Evolutionary conservation across 2,113 vertebrate genomes (phyloP).

Genomic region (Aviceda subcristata): DNA sequence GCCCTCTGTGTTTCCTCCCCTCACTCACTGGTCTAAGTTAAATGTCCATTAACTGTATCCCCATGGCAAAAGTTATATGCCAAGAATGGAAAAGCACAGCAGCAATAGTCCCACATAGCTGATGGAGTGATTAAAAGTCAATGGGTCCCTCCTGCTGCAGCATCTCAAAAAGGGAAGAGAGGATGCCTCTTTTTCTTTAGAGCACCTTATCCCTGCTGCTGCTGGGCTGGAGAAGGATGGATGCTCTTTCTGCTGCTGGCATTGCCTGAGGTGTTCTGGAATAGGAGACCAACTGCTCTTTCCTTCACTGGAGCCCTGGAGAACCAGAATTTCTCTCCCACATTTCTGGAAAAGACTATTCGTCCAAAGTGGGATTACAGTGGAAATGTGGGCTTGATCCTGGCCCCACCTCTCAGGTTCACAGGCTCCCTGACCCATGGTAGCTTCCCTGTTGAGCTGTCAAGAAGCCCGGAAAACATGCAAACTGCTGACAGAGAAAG

Average conservation of each 20-base stretch:
- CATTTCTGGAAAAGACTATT: background rate
- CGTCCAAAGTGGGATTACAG: background rate
- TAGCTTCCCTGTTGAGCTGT: background rate
- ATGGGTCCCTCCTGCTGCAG: background rate
- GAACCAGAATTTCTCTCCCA: background rate
- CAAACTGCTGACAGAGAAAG: background rate
- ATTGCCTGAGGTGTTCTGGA: background rate
- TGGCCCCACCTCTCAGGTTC: background rate
- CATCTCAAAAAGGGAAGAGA: background rate
- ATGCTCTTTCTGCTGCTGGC: background rate
- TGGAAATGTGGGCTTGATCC: background rate
- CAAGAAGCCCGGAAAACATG: background rate
- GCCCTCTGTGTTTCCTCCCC: background rate
- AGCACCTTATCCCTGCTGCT: background rate
- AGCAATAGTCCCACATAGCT: background rate
- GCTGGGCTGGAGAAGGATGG: background rate
- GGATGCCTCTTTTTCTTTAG: background rate
- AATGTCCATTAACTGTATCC: background rate
- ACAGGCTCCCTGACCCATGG: background rate
- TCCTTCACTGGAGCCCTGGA: background rate
- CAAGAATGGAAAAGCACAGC: background rate
- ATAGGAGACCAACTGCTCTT: background rate
- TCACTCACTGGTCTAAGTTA: background rate
- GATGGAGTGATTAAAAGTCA: background rate
- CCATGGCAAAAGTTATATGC: background rate